A percentile compares a stretch with the other conserved stretches of the same genome.
Evolutionary conservation across 2,888 invertebrate genomes (phyloP).

Genomic region (Panorpa germanica): DNA sequence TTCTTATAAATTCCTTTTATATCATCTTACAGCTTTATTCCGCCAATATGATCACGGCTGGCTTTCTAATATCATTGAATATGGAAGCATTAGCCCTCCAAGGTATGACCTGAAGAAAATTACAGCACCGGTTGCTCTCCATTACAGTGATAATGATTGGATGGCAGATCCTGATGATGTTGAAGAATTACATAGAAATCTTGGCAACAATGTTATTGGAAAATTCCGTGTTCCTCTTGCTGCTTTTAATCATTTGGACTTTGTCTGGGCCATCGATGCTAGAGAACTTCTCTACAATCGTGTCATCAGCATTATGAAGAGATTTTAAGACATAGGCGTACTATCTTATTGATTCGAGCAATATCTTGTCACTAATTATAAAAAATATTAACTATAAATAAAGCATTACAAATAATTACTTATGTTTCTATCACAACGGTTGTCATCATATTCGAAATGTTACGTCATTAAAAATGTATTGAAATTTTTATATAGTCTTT

Average conservation of each 20-base stretch:
- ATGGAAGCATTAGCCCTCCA: conserved; percentile 29
- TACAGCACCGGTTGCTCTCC: conserved; percentile 32
- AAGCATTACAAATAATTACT: too few species aligned
- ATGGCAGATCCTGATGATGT: conserved; percentile 38
- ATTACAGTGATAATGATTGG: conserved; percentile 42
- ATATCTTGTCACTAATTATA: too few species aligned
- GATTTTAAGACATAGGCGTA: too few species aligned
- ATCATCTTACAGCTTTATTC: too few species aligned
- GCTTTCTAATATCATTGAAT: conserved; percentile 26
- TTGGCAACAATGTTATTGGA: conserved; percentile 33
- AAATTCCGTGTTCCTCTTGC: conserved; percentile 33
- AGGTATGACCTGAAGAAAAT: conserved; percentile 30
- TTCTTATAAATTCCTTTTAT: too few species aligned
- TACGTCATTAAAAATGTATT: too few species aligned
- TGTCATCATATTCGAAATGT: too few species aligned
- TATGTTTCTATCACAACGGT: too few species aligned
- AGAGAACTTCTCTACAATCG: conserved; percentile 28
- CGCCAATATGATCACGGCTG: conserved; percentile 26
- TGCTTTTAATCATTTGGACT: conserved; percentile 35
- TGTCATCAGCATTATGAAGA: conserved; percentile 30
- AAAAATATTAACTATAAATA: too few species aligned
- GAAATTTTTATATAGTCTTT: too few species aligned
- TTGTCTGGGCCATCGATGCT: conserved; percentile 32
- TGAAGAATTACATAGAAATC: conserved; percentile 25
- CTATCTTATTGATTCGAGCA: too few species aligned